Conservation (phyloP, 2,797 vertebrate genomes). For the Octomys mimax region DNA sequence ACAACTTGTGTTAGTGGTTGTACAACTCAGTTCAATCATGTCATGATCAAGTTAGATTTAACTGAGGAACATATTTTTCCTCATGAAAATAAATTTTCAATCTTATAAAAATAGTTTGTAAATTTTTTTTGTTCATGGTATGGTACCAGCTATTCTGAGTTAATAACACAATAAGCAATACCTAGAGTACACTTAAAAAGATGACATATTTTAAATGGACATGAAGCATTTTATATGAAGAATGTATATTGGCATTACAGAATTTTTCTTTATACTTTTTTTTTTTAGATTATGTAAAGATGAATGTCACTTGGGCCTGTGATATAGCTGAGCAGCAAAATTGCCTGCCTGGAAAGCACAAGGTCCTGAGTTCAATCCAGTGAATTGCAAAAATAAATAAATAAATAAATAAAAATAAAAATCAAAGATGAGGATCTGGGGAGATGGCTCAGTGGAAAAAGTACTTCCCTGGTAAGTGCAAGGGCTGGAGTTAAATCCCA, state of each 20-base stretch:
- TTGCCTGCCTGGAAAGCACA: too few species aligned
- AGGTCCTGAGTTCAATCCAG: too few species aligned
- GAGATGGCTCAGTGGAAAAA: too few species aligned
- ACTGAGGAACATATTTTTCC: not conserved
- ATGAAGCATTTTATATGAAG: not conserved
- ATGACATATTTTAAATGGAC: not conserved
- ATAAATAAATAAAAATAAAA: too few species aligned
- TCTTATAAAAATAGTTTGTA: not conserved
- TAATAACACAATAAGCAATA: not conserved
- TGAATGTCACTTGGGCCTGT: not conserved
- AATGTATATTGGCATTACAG: not conserved
- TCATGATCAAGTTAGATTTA: not conserved
- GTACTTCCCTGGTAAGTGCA: too few species aligned
- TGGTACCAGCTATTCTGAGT: not conserved
- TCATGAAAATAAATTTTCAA: not conserved
- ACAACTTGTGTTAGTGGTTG: not conserved
- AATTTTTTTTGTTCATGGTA: not conserved
- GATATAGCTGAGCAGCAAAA: too few species aligned
- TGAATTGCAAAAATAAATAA: too few species aligned
- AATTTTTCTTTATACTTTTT: not conserved
- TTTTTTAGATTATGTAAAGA: not conserved
- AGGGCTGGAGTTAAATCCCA: too few species aligned
- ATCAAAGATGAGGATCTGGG: too few species aligned
- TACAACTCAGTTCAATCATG: not conserved
- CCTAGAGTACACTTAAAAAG: not conserved